Conservation (phyloP, 2,888 invertebrate genomes). For the Magallana nippona region DNA sequence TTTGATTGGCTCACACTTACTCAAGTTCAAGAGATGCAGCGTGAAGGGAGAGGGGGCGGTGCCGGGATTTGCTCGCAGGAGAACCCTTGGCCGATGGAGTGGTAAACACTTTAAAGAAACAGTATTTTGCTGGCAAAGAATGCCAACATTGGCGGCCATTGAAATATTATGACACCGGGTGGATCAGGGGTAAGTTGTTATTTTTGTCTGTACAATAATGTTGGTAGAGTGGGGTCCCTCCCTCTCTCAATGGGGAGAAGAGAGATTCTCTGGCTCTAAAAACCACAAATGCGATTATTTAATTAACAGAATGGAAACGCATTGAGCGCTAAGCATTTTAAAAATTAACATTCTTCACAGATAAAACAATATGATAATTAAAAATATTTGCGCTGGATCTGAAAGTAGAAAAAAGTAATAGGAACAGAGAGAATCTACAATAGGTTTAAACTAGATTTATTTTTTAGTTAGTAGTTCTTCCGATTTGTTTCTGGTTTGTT, state of each 20-base stretch:
- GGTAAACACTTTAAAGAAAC: slow-evolving; percentile 29
- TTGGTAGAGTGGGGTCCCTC: not conserved
- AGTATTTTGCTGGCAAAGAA: slow-evolving; percentile 24
- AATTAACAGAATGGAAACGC: slow-evolving; percentile 11
- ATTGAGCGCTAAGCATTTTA: not conserved
- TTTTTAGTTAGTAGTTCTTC: no score
- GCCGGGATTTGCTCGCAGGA: not conserved
- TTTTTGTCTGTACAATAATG: slow-evolving; percentile 6
- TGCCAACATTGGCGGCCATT: slow-evolving; percentile 23
- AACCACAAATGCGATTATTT: not conserved
- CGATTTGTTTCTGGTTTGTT: no score
- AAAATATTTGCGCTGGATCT: not conserved
- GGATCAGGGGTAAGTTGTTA: slow-evolving; percentile 34
- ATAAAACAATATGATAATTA: not conserved
- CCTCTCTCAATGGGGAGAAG: not conserved
- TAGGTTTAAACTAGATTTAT: no score
- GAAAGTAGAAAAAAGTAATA: no score
- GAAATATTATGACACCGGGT: slow-evolving; percentile 35
- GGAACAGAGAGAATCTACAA: no score
- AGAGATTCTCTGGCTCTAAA: not conserved
- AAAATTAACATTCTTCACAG: slow-evolving; percentile 1
- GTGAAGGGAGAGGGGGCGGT: not conserved
- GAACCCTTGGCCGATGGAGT: slow-evolving; percentile 20
- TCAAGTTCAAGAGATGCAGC: slow-evolving; percentile 8
- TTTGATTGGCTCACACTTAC: slow-evolving; percentile 9